Percentiles rank a stretch among this genome's conserved stretches.
phyloP scores from a whole-genome alignment of 30 jellyfish, hydroid and myxozoan genomes.

The Aurelia aurita region DNA sequence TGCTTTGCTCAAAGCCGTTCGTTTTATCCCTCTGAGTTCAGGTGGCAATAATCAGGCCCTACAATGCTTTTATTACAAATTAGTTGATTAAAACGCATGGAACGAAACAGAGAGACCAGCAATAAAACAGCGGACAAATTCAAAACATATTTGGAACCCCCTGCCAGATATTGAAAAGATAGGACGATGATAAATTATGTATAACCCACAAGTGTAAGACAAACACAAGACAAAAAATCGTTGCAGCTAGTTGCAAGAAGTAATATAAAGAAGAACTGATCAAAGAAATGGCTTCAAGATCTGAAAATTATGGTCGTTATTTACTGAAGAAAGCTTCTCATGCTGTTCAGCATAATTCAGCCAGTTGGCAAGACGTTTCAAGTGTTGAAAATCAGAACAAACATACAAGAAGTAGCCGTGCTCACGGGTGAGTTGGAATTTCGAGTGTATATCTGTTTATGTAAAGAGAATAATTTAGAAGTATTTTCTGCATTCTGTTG shows the following conservation, averaged over 20 bases:
- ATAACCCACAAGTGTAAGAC: constrained; percentile 41
- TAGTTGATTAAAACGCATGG: too few relatives aligned
- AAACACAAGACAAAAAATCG: background rate
- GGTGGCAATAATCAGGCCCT: too few relatives aligned
- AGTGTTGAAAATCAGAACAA: constrained; percentile 9
- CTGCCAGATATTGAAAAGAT: constrained; percentile 32
- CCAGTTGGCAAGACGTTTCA: constrained; percentile 59
- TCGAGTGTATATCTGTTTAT: too few relatives aligned
- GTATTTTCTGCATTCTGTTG: too few relatives aligned
- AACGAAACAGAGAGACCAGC: background rate
- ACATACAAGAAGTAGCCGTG: constrained; percentile 8
- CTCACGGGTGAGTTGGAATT: constrained; percentile 34
- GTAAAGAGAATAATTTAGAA: too few relatives aligned
- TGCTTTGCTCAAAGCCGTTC: too few relatives aligned
- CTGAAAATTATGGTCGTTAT: constrained; percentile 44
- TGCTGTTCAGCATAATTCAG: constrained; percentile 36
- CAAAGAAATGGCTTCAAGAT: constrained; percentile 2
- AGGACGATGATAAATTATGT: constrained; percentile 2
- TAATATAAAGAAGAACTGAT: constrained; percentile 4
- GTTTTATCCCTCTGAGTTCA: too few relatives aligned
- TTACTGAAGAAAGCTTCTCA: constrained; percentile 42
- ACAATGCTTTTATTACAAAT: too few relatives aligned
- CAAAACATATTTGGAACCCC: constrained; percentile 11
- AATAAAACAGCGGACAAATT: background rate
- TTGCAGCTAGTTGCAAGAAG: constrained; percentile 26